Evolutionary conservation across 2,797 vertebrate genomes (phyloP).

Genomic region (Poeciliopsis infans): DNA sequence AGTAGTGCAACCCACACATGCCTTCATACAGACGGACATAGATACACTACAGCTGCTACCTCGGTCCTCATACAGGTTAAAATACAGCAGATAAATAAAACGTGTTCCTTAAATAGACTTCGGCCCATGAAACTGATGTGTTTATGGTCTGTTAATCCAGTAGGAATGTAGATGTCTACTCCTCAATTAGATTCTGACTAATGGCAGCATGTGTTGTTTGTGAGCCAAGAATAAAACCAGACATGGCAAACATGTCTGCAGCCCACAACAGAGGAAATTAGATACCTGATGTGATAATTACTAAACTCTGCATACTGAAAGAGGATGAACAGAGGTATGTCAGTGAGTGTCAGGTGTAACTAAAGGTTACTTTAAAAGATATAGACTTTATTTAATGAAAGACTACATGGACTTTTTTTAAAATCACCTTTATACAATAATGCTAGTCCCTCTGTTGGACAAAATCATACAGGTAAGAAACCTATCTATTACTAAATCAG

Average conservation of each 20-base stretch:
- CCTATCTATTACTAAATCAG: neutral
- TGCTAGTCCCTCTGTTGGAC: neutral
- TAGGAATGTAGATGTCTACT: constrained; percentile 42
- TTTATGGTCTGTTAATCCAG: constrained; percentile 30
- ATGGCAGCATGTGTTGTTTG: constrained; percentile 59
- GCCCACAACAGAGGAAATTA: constrained; percentile 41
- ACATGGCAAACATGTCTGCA: constrained; percentile 35
- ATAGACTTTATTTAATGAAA: neutral
- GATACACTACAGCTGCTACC: constrained; percentile 12
- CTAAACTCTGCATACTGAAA: constrained; percentile 9
- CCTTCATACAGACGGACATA: constrained; percentile 18
- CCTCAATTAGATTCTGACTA: constrained; percentile 64
- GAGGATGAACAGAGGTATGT: constrained; percentile 44
- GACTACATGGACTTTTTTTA: neutral
- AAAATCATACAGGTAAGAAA: neutral
- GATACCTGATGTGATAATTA: constrained; percentile 35
- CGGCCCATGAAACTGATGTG: neutral
- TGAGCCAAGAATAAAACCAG: constrained; percentile 67
- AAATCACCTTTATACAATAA: neutral
- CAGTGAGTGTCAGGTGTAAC: constrained; percentile 27
- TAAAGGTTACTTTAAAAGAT: constrained; percentile 2
- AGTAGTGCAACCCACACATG: constrained; percentile 28
- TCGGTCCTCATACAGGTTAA: neutral
- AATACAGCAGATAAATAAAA: constrained; percentile 5
- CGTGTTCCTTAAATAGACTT: constrained; percentile 4